phyloP scores from a whole-genome alignment of 2,888 invertebrate genomes.

The Stenchaetothrips biformis region DNA sequence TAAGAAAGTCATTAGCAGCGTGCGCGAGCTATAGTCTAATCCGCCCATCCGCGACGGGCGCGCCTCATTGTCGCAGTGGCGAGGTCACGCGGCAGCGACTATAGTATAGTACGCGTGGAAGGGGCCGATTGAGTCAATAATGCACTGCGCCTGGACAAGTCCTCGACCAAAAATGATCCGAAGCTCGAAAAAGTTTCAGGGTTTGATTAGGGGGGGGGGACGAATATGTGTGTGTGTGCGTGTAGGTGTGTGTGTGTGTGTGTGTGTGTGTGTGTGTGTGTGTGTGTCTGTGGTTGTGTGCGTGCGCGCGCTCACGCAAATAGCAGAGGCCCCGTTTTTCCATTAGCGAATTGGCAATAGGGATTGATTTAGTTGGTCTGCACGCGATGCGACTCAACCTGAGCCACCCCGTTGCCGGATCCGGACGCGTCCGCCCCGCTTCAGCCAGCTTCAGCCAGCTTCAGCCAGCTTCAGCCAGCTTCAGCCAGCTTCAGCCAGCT shows the following conservation, averaged over 20 bases:
- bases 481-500: neutral
- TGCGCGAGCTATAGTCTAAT: neutral
- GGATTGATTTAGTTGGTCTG: neutral
- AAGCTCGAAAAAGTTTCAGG: too few relatives aligned
- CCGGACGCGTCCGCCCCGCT: neutral
- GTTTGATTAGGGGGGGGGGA: too few relatives aligned
- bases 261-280: too few relatives aligned
- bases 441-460: too few relatives aligned
- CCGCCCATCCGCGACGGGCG: neutral
- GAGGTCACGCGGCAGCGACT: neutral
- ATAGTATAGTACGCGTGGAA: too few relatives aligned
- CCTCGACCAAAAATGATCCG: too few relatives aligned
- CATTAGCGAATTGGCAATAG: conserved; percentile 8
- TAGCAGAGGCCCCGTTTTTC: neutral
- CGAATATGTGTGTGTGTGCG: neutral
- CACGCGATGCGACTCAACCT: neutral
- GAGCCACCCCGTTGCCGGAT: neutral
- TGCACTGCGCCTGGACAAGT: too few relatives aligned
- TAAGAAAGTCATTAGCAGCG: neutral
- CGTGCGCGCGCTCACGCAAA: neutral
- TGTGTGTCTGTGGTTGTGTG: neutral
- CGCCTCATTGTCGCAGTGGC: neutral
- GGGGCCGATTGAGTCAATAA: too few relatives aligned
- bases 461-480: neutral
- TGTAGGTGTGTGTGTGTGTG: neutral